Percentiles rank a stretch among this genome's conserved stretches.
Conservation (phyloP, 2,888 invertebrate genomes). For the Tuta absoluta region DNA sequence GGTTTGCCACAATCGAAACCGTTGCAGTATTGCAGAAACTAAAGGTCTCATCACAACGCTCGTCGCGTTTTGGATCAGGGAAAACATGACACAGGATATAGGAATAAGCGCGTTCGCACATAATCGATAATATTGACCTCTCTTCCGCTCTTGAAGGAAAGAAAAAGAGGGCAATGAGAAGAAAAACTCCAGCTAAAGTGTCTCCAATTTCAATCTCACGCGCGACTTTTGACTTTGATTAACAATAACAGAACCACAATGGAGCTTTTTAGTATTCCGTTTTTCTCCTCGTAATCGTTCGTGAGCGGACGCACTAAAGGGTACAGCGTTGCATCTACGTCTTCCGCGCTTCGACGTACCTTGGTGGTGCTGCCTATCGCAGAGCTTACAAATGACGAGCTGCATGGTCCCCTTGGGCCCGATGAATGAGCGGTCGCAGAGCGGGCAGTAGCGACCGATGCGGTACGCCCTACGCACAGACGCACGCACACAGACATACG, state of each 20-base stretch:
- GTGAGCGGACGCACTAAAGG: no score
- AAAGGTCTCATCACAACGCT: neutral
- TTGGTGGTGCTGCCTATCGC: constrained; percentile 82
- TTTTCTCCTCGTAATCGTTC: no score
- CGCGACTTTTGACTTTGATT: no score
- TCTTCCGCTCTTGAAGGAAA: no score
- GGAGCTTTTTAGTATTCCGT: no score
- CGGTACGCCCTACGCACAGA: constrained; percentile 84
- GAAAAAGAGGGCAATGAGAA: no score
- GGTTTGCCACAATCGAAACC: neutral
- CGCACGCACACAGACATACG: constrained; percentile 60
- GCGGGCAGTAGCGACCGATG: constrained; percentile 87
- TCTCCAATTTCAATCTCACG: no score
- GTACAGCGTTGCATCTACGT: neutral
- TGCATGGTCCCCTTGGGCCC: constrained; percentile 85
- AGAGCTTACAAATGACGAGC: constrained; percentile 81
- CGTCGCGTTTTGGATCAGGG: neutral
- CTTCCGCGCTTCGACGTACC: constrained; percentile 59
- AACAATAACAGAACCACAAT: no score
- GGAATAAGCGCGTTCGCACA: neutral
- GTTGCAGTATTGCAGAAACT: neutral
- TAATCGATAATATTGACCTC: no score
- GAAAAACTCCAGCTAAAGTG: neutral
- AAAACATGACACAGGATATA: neutral
- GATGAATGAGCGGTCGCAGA: constrained; percentile 86